Evolutionary conservation across 2,888 invertebrate species (phyloP), one percentile per base, ranked within the genome.

Genomic region (Tetheella fluctuosa): DNA sequence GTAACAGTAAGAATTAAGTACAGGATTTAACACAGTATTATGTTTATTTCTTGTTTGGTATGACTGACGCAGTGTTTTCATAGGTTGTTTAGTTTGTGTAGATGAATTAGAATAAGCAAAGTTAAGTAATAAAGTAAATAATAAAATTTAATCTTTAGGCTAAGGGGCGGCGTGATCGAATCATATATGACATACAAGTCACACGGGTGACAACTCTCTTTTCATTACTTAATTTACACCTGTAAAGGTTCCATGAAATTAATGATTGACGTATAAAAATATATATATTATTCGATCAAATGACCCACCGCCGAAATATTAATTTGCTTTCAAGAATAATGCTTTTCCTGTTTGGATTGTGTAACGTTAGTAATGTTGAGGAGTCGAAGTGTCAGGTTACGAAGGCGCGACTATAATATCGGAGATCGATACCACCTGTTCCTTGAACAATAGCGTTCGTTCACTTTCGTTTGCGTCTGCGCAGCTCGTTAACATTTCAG

Each of bases 401-500:
- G 72, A 30, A 30, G 54, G 73, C 70, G 73, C 67, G 65, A 48
- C 59, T 65, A 65, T 70, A 37, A 37, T 76, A 81, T 76, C 76
- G 78, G 65, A 64, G 67, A 81, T 80, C 79, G 75, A 72, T 70
- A 73, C 72, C 89, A 90, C 90, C 89, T 89, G 90, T 83, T 85
- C 76, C 77, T 74, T 69, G 77, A 86, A 89, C 89, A 88, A 88
- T 85, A 74, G 83, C 64, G 64, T 69, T 77, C 72, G 84, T 83
- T 88, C 84, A 88, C 89, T 89, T 90, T 90, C 89, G 79, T 83
- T 81, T 75, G 82, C 79, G 80, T 75, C 75, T 64, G 76, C 73
- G 77, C 75, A 77, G 65, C 84, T 85, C 73, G 88, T 87, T 88
- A 89, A 85, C 89, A 88, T 89, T 89, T 88, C 82, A 80, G 82